A percentile compares a stretch with the other conserved stretches of the same genome.
Conservation (phyloP, 2,797 vertebrate species). For the Takifugu rubripes region DNA sequence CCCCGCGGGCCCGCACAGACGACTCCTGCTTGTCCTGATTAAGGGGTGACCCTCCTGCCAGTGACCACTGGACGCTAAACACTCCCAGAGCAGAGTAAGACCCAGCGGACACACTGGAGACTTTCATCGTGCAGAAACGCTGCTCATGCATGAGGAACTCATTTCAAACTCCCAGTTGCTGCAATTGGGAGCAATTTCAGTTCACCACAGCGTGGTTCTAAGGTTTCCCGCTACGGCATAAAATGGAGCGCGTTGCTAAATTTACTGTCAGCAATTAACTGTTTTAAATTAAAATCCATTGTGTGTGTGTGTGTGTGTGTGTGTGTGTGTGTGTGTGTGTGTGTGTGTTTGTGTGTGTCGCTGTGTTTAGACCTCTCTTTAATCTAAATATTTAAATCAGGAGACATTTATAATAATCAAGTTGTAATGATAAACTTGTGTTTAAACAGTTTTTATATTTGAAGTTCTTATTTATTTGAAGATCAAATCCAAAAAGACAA, state of each 20-base stretch:
- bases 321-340: not conserved
- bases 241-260: not conserved
- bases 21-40: conserved; percentile 55
- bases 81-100: conserved; percentile 60
- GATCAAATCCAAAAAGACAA: not conserved
- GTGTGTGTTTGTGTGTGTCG: not conserved
- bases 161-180: conserved; percentile 49
- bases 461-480: not conserved
- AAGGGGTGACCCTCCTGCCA: conserved; percentile 57
- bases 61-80: conserved; percentile 69
- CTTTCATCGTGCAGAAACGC: conserved; percentile 23
- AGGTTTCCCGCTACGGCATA: not conserved
- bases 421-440: not conserved
- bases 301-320: conserved; percentile 1
- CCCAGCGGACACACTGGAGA: conserved; percentile 46
- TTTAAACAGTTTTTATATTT: not conserved
- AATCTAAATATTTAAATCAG: not conserved
- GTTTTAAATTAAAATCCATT: too few species aligned
- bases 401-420: too few species aligned
- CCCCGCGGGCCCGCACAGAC: conserved; percentile 31
- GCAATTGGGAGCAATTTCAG: conserved; percentile 11
- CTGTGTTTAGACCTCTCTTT: too few species aligned
- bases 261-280: not conserved
- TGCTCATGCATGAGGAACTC: conserved; percentile 54
- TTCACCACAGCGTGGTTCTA: conserved; percentile 4